Base-by-base conservation (phyloP, 2,888 invertebrate genomes). In the Stenodema calcarata region DNA sequence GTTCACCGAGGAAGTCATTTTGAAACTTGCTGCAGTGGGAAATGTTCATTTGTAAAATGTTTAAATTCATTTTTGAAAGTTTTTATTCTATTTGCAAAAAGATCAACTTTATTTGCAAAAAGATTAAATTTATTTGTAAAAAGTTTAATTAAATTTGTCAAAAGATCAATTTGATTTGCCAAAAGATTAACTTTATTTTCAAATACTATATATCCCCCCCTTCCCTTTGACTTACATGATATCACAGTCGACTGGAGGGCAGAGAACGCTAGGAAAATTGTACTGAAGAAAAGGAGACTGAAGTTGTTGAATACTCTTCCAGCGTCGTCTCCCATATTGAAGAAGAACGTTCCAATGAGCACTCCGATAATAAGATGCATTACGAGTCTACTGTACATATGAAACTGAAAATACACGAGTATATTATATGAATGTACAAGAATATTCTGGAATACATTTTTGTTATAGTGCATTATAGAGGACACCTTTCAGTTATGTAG, bases 201-300 rank as follows among this genome's bases (percentile, higher is more conserved):
- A n/a, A n/a, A n/a, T n/a, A n/a, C n/a, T n/a, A n/a, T n/a, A n/a
- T n/a, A n/a, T n/a, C n/a, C n/a, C n/a, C n/a, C n/a, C n/a, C n/a
- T n/a, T n/a, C n/a, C n/a, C n/a, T n/a, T n/a, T n/a, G 42, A 94
- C 97, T 96, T 93, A 98, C 98, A 98, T 89, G 95, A 96, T 41
- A 98, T 94, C 75, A 96, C 94, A 86, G 97, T 96, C 16, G 97
- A 95, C 92, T 96, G 98, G 91, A 98, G 96, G 0, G 98, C 96
- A 7, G 97, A 97, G 91, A 97, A 97, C 96, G 98, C 97, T 83
- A 98, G 93, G 91, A 98, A 99, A 94, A 99, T 95, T 82, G 97
- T 94, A 88, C 95, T 95, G 92, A 97, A 98, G 92, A 97, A 98
- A 42, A 98, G 93, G 90, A 96, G 96, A 90, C 96, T 96, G 90